Base-by-base conservation (phyloP, 2,888 invertebrate genomes). In the Campoletis raptor region DNA sequence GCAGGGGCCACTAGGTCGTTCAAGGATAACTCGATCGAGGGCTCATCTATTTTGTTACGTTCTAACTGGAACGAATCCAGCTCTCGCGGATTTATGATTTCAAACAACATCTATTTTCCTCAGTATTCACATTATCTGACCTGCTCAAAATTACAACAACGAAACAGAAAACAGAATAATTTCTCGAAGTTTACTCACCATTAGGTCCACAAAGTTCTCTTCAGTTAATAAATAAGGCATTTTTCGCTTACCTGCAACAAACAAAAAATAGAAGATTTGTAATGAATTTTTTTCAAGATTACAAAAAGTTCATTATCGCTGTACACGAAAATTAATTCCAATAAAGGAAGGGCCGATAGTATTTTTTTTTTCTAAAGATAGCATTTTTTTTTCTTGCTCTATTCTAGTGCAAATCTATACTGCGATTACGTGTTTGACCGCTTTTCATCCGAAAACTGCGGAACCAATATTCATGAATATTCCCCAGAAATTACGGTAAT, bases 241-340 rank as follows among this genome's bases (percentile, higher is more conserved):
- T 21, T 83, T 83, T 83, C 83, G 85, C 92, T 92, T 92, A 92
- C 92, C 92, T 91, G 91, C 57, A 91, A 90, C 90, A 89, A 82
- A 88, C 86, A 87, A 83, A 87, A 80, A 81, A 83, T 30, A 83
- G 85, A 85, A 90, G 81, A 88, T 90, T 57, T 72, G 12, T 64
- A 12, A 57, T 70, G 52, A 77, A 76, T 45, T 74, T 57, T 42
- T 21, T 52, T 37, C 6, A 30, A 24, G 0, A n/a, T 61, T 15
- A 15, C 61, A 30, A 30, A 7, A 30, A 8, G 0, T 2, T 4
- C 30, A 30, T 6, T 4, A 18, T 4, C 15, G 3, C 7, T 6
- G 5, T 61, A 30, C 21, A 30, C 10, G 24, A 30, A 1, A 61
- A 30, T 30, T 6, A 30, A 61, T 30, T 30, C 12, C 21, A 21